Base-by-base conservation (phyloP, 2,888 invertebrate genomes). In the Ophion costatus region DNA sequence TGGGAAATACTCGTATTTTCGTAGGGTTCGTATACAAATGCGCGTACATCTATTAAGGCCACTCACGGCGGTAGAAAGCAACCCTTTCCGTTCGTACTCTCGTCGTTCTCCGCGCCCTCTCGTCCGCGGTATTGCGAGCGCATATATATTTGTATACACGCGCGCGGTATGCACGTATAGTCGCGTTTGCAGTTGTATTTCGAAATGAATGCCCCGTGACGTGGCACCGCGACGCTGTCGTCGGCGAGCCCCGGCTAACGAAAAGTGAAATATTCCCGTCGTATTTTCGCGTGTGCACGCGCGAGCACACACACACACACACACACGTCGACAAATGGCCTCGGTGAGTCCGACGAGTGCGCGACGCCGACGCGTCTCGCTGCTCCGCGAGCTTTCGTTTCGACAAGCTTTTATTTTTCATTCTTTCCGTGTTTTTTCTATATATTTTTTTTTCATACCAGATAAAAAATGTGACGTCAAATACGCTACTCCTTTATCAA, bases 261-360 rank as follows among this genome's bases (percentile, higher is more conserved):
- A 93, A 92, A 93, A 92, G 93, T 93, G 93, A 93, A 93, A 93
- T 93, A 93, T 93, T 92, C 87, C 90, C 91, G 90, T 91, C 92
- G 93, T 93, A 93, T 93, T 93, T 93, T 92, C 93, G 92, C 92
- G 92, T 92, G 91, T 85, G 84, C 86, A 80, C 81, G 45, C 81
- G 63, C 80, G 57, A 17, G 2, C 51, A 14, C 75, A 70, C 80
- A 66, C 78, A 67, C 45, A 33, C 75, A 64, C 57, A 64, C 69
- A 38, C 56, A 57, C 33, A 24, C 24, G 38, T 77, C 86, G 86
- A 93, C 93, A 93, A 93, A 93, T 93, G 92, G 91, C 89, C 90
- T 91, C 90, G 90, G 91, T 93, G 93, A 92, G 92, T 92, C 91
- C 92, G 93, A 93, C 93, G 92, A 92, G 75, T 87, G 64, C 82